Percentiles rank a stretch among this genome's conserved stretches.
phyloP scores from a whole-genome alignment of 2,888 invertebrate genomes.

The Xanthorhoe spadicearia region DNA sequence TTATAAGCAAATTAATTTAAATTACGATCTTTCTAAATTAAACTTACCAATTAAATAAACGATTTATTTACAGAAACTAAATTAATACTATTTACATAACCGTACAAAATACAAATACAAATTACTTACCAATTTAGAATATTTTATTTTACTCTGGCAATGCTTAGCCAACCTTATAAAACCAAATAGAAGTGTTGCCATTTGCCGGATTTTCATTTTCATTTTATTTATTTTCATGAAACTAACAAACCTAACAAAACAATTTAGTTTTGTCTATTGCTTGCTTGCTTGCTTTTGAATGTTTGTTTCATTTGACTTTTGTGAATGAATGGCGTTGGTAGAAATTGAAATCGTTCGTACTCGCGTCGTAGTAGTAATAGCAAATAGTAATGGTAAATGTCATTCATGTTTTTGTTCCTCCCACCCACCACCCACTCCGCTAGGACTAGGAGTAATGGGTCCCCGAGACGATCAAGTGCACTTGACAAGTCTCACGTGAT shows the following conservation, averaged over 20 bases:
- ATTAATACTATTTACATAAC: too few relatives aligned
- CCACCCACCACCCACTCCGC: too few relatives aligned
- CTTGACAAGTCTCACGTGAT: too few relatives aligned
- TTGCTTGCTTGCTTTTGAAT: neutral
- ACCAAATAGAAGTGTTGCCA: slow-evolving; percentile 15
- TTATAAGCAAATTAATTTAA: too few relatives aligned
- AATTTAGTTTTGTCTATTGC: neutral
- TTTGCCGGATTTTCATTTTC: slow-evolving; percentile 3
- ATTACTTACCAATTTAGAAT: slow-evolving; percentile 9
- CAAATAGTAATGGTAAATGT: neutral
- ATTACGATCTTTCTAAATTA: too few relatives aligned
- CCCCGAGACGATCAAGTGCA: too few relatives aligned
- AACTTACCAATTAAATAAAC: too few relatives aligned
- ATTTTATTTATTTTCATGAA: neutral
- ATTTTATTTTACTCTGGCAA: neutral
- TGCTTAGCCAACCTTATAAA: slow-evolving; percentile 8
- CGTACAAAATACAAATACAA: too few relatives aligned
- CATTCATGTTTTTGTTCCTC: slow-evolving; percentile 2
- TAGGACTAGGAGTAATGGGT: too few relatives aligned
- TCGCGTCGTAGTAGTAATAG: neutral
- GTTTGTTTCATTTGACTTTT: neutral
- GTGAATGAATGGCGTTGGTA: neutral
- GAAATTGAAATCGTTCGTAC: neutral
- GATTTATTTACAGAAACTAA: too few relatives aligned
- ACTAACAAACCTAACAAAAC: neutral